Evolutionary conservation across 1,140 invertebrate genomes (phyloP), one percentile per base, ranked within the genome.

Genomic region (Drosophila prosaltans): DNA sequence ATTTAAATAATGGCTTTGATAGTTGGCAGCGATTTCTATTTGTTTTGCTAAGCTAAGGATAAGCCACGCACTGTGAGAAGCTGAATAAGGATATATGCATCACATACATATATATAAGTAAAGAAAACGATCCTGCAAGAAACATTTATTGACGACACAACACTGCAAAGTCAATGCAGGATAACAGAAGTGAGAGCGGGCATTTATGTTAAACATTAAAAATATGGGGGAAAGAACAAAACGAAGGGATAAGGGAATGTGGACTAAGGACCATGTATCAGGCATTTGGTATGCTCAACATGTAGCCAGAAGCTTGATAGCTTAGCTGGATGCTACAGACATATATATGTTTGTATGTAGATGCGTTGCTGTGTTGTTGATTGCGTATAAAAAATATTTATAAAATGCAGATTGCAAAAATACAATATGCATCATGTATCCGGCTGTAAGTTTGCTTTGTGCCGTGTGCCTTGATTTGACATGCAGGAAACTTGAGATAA

Each of bases 131-230:
- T 59, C 10, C 43, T 28, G 2, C 7, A 1, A 36, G 16, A 16
- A 60, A 72, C 8, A 40, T 61, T 66, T 76, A 43, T 73, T 75
- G 57, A 59, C 60, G 43, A 58, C 61, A 83, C 55, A 71, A 82
- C 55, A 80, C 55, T 68, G 78, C 72, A 61, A 65, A 81, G 82
- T 74, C 76, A 74, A 86, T 83, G 69, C 72, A 66, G 71, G 77
- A 69, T 77, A 89, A 7, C 6, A 48, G 45, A 24, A 24, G 7
- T 51, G 45, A 24, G 45, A 51, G 63, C 80, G 85, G 84, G 80
- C 84, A 88, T 89, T 88, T 88, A 85, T 88, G 89, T 88, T 89
- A 89, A 83, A 84, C 84, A 88, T 88, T 88, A 89, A 88, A 79
- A 89, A 79, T 72, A 3, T 2, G 4, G 28, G 69, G 66, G 78